Evolutionary conservation across 2,797 vertebrate species (phyloP).

Genomic region (Hirundo rustica): DNA sequence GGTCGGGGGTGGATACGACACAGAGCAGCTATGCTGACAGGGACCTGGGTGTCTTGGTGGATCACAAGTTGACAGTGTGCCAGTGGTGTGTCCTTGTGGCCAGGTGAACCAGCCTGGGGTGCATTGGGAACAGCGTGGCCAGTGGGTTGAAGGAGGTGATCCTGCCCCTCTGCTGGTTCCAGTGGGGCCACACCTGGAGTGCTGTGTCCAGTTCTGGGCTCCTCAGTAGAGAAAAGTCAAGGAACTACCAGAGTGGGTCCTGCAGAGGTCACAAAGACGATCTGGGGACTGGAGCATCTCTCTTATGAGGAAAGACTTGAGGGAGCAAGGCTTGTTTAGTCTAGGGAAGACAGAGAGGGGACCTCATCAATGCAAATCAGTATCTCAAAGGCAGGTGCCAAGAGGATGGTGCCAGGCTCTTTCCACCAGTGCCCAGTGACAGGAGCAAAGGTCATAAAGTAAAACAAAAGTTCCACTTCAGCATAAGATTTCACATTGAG

Average conservation of each 20-base stretch:
- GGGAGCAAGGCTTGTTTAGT: neutral
- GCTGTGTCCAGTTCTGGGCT: neutral
- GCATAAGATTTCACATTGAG: neutral
- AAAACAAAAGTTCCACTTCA: no score
- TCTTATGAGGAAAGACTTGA: neutral
- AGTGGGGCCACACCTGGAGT: neutral
- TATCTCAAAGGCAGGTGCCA: neutral
- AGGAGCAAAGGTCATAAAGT: neutral
- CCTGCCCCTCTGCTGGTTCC: neutral
- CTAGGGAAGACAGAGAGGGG: neutral
- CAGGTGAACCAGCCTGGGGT: neutral
- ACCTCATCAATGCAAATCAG: neutral
- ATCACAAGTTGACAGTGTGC: neutral
- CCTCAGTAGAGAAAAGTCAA: neutral
- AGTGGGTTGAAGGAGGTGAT: neutral
- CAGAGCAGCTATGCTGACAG: neutral
- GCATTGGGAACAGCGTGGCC: neutral
- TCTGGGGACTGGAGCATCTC: neutral
- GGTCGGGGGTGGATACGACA: neutral
- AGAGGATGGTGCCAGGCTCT: neutral
- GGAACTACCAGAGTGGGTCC: neutral
- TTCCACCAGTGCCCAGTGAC: neutral
- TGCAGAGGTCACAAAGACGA: neutral
- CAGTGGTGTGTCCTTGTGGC: neutral
- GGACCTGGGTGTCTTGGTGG: neutral